phyloP scores from a whole-genome alignment of 2,797 vertebrate genomes.

The Sebastes iracundus region DNA sequence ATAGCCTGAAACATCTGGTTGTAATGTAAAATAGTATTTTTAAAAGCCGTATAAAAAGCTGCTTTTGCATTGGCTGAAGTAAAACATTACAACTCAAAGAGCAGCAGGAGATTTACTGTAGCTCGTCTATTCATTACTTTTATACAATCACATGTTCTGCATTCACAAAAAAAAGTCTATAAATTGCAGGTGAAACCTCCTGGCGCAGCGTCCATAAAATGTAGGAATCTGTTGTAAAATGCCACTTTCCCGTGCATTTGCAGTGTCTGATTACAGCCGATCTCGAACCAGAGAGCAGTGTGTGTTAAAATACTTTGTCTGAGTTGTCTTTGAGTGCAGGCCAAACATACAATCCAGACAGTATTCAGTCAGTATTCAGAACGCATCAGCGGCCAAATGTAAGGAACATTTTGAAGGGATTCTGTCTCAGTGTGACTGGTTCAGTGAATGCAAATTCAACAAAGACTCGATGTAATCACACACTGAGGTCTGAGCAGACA shows the following conservation, averaged over 20 bases:
- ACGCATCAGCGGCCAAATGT: neutral
- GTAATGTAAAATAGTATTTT: constrained; percentile 85
- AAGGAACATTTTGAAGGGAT: constrained; percentile 23
- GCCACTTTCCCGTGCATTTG: constrained; percentile 14
- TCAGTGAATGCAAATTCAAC: neutral
- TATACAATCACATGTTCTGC: constrained; percentile 37
- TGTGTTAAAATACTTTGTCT: constrained; percentile 54
- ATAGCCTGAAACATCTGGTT: constrained; percentile 85
- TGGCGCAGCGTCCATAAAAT: constrained; percentile 43
- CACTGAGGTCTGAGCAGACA: neutral
- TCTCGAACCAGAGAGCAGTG: constrained; percentile 24
- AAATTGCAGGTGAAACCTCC: constrained; percentile 55
- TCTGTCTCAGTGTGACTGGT: neutral
- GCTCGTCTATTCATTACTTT: constrained; percentile 45
- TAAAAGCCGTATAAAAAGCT: constrained; percentile 77
- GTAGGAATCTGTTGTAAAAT: constrained; percentile 44
- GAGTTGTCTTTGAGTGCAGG: constrained; percentile 27
- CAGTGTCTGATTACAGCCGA: constrained; percentile 41
- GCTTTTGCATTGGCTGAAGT: constrained; percentile 59
- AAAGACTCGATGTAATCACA: neutral
- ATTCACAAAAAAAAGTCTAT: constrained; percentile 25
- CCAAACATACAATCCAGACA: constrained; percentile 38
- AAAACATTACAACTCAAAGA: constrained; percentile 36
- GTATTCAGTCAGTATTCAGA: neutral
- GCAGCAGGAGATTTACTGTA: constrained; percentile 38